Conservation (phyloP, 2,888 invertebrate genomes). For the Harpagoxenus sublaevis region DNA sequence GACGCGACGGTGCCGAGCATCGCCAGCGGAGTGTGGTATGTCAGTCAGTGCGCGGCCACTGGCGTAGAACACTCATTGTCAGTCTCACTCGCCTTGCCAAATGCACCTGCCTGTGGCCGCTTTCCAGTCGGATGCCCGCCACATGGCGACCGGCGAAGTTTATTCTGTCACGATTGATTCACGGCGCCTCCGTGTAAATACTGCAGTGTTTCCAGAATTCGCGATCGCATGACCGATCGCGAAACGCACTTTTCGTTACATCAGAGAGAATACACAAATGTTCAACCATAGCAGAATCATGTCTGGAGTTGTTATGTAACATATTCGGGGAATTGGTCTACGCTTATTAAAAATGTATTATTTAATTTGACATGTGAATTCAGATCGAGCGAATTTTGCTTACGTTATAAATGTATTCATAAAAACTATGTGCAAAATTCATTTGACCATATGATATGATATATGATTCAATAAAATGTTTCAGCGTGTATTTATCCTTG, state of each 20-base stretch:
- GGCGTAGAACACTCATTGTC: conserved; percentile 30
- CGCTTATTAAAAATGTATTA: background rate
- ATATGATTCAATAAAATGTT: background rate
- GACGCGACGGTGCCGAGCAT: conserved; percentile 34
- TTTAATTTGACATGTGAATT: background rate
- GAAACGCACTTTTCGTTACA: background rate
- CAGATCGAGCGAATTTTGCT: background rate
- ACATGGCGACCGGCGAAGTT: background rate
- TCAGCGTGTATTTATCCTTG: background rate
- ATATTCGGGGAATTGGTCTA: background rate
- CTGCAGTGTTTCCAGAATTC: conserved; percentile 20
- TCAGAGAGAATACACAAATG: background rate
- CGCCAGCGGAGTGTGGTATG: conserved; percentile 39
- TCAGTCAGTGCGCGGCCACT: conserved; percentile 36
- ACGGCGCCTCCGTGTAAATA: conserved; percentile 7
- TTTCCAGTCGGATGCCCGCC: conserved; percentile 42
- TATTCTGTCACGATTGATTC: conserved; percentile 37
- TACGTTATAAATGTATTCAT: background rate
- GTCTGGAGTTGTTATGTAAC: background rate
- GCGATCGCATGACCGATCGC: background rate
- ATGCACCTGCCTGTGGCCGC: conserved; percentile 39
- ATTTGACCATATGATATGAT: background rate
- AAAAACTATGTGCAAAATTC: background rate
- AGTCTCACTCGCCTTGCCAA: conserved; percentile 20
- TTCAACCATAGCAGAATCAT: background rate